Base-by-base conservation (phyloP, 2,888 invertebrate genomes). In the Halocaridina rubra region DNA sequence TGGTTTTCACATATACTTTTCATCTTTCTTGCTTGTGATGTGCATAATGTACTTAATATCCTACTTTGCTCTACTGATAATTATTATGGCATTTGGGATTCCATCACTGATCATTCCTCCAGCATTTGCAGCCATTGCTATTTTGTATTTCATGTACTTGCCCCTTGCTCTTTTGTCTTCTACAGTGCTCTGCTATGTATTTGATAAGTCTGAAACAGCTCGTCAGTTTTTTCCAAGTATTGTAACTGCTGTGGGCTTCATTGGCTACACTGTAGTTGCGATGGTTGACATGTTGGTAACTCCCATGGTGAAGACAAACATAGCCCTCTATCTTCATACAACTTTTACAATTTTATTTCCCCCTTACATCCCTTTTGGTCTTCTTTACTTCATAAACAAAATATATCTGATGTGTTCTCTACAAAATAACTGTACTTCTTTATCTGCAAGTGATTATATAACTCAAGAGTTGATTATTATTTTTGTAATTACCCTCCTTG, bases 331-430 rank as follows among this genome's bases (percentile, higher is more conserved):
- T 72, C 91, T 96, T 5, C 96, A 96, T 90, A 91, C 94, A 39
- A 91, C 95, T 61, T 95, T 96, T 90, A 94, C 94, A 86, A 91
- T 95, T 76, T 89, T 95, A 80, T 94, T 95, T 90, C 95, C 96
- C 33, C 94, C 95, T 93, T 96, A 96, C 90, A 93, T 95, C 89
- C 95, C 96, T 0, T 96, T 95, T 90, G 96, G 96, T 13, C 94
- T 95, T 72, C 93, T 96, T 74, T 96, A 96, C 90, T 96, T 94
- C 90, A 94, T 96, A 72, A 95, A 95, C 90, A 93, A 95, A 89
- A 95, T 96, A 16, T 87, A 86, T 33, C 29, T 85, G 5, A 0
- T 22, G 33, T 81, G 81, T 57, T 86, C 86, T 33, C 10, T 84
- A 81, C 93, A 59, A 7, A 84, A 93, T 27, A 92, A 94, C 59